Evolutionary conservation across 92 coral and sea anemone species (phyloP), one percentile per base, ranked within the genome.

Genomic region (Muricea muricata): DNA sequence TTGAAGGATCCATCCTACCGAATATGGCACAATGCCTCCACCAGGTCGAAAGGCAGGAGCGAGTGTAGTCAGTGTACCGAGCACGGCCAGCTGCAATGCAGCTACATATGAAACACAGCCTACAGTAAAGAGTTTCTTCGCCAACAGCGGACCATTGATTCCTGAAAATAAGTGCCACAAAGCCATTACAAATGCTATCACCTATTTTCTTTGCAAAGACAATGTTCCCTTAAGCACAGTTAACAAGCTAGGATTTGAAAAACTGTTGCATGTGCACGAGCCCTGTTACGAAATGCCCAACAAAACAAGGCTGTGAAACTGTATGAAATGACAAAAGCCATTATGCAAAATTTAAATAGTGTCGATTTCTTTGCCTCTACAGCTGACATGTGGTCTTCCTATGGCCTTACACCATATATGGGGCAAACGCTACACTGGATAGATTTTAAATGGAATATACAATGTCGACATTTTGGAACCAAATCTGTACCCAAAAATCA

Each of bases 41-140:
- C 31, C 75, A 37, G 75, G 75, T 31, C 42, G 8, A 69, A 69
- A 69, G 75, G 23, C 58, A 50, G n/a, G 58, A 20, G 58, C 75
- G 15, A 69, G 15, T n/a, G n/a, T n/a, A n/a, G n/a, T n/a, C n/a
- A n/a, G n/a, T n/a, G n/a, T n/a, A n/a, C 42, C 42, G 42, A 37
- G 5, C 42, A 37, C 42, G 42, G 42, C 42, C 42, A 8, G 34
- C 13, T 31, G 75, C 75, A 30, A 25, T 25, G 13, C 46, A 7
- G 75, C 34, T 69, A 6, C 58, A 20, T 50, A 7, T 7, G 23
- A 20, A 13, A 10, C 75, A 10, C 77, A 71, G n/a, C 77, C 54
- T 0, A 35, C 54, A 71, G 77, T 71, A 71, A 71, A 71, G 77
- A 71, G 77, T 55, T 55, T 71, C 77, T 71, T 71, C 24, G 54